Conservation (phyloP, 2,113 vertebrate species). For the Carassius gibelio region DNA sequence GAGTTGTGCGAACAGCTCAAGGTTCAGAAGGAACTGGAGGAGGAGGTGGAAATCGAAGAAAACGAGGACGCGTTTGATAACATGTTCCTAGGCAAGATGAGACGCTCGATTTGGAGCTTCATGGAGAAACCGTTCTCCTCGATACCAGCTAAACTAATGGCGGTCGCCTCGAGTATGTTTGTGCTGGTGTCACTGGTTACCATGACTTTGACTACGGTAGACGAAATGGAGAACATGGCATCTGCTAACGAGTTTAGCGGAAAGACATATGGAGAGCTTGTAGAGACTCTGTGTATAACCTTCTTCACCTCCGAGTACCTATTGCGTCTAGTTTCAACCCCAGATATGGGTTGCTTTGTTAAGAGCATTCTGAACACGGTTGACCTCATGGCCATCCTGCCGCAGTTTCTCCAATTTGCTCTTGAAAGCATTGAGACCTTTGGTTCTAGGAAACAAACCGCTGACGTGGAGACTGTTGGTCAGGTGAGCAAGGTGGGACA, state of each 20-base stretch:
- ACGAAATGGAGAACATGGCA: slow-evolving; percentile 86
- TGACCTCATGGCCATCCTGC: slow-evolving; percentile 92
- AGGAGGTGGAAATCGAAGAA: slow-evolving; percentile 86
- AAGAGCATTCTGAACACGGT: slow-evolving; percentile 89
- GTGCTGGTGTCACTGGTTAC: slow-evolving; percentile 92
- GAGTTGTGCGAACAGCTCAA: slow-evolving; percentile 91
- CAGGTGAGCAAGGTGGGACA: slow-evolving; percentile 78
- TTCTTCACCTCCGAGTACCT: slow-evolving; percentile 93
- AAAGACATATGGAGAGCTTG: slow-evolving; percentile 80
- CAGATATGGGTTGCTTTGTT: slow-evolving; percentile 81
- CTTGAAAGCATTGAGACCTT: slow-evolving; percentile 68
- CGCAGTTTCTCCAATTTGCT: slow-evolving; percentile 80
- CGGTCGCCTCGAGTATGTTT: slow-evolving; percentile 89
- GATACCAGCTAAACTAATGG: slow-evolving; percentile 85
- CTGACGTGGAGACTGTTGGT: slow-evolving; percentile 73
- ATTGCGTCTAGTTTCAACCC: slow-evolving; percentile 86
- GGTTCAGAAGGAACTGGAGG: slow-evolving; percentile 88
- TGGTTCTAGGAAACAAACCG: background rate
- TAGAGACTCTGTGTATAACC: slow-evolving; percentile 87
- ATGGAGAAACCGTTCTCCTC: slow-evolving; percentile 98
- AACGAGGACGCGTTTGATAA: slow-evolving; percentile 84
- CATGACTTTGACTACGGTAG: slow-evolving; percentile 90
- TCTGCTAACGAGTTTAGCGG: slow-evolving; percentile 65
- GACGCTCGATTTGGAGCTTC: slow-evolving; percentile 88
- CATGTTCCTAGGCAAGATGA: slow-evolving; percentile 78